Evolutionary conservation across 2,888 invertebrate genomes (phyloP).

Genomic region (Drosophila kambysellisi): DNA sequence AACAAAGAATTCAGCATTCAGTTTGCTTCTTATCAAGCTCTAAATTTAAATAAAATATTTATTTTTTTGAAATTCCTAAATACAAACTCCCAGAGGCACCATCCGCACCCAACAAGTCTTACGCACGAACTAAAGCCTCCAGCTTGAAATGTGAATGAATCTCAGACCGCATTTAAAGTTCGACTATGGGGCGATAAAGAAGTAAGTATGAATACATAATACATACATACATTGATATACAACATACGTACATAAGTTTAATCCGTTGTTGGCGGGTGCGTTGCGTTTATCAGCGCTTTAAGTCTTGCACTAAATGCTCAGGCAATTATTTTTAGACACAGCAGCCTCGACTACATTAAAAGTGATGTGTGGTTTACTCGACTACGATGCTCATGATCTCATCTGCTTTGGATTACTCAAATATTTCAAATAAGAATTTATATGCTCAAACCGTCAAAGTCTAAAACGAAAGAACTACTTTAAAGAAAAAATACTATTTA

Average conservation of each 20-base stretch:
- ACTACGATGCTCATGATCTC: constrained; percentile 13
- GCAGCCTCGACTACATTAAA: constrained; percentile 31
- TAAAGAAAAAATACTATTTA: not conserved
- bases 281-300: constrained; percentile 59
- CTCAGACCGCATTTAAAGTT: constrained; percentile 27
- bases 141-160: constrained; percentile 53
- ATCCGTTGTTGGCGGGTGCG: constrained; percentile 70
- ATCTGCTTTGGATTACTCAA: not conserved
- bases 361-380: constrained; percentile 17
- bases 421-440: not conserved
- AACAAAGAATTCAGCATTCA: not conserved
- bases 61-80: constrained; percentile 31
- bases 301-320: constrained; percentile 41
- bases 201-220: constrained; percentile 30
- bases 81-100: constrained; percentile 29
- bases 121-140: constrained; percentile 64
- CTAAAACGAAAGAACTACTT: not conserved
- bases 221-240: not conserved
- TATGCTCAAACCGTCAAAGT: not conserved
- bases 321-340: constrained; percentile 51
- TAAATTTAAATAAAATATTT: constrained; percentile 16
- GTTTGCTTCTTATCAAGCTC: constrained; percentile 50
- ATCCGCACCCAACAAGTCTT: constrained; percentile 68
- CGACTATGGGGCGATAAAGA: constrained; percentile 58
- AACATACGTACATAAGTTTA: constrained; percentile 31